Base-by-base conservation (phyloP, 2,888 invertebrate genomes). In the Piscicola geometra region DNA sequence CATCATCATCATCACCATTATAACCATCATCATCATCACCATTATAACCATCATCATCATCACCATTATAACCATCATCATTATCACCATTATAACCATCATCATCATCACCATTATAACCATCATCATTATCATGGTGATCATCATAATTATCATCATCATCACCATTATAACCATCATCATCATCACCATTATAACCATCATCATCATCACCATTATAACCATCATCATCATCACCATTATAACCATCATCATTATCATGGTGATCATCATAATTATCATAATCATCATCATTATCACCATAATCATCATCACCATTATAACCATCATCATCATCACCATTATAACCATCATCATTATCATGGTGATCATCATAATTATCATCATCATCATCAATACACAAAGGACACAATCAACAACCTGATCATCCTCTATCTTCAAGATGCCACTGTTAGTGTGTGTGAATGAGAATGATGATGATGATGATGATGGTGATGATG, bases 401-500 rank as follows among this genome's bases (percentile, higher is more conserved):
- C 25, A 64, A 3, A 67, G 33, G 35, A 67, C 32, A 67, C 33
- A 12, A 67, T 33, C 67, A 67, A 67, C 60, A 56, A 56, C 60
- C 60, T 56, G 15, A 18, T 56, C 15, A 15, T 56, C 3, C 21
- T 56, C n/a, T 18, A 5, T 25, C 25, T 56, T 15, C 15, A 56
- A 56, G 41, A 41, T 41, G 41, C 41, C 15, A 9, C 9, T 15
- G 41, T 41, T 41, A 15, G 9, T 41, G 41, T 41, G 5, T 5
- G 41, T 71, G 71, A 33, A 64, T 64, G 64, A 64, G 5, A n/a
- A 28, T 21, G 64, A 68, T 68, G 68, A 68, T 71, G 71, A 71
- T 71, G 71, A 71, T 41, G 47, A 71, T 36, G 71, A 71, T 71
- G 71, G n/a, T 30, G 25, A 36, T 71, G 71, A 71, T 41, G 71